Evolutionary conservation across 2,113 vertebrate genomes (phyloP).

Genomic region (Phalacrocorax brasilianus): DNA sequence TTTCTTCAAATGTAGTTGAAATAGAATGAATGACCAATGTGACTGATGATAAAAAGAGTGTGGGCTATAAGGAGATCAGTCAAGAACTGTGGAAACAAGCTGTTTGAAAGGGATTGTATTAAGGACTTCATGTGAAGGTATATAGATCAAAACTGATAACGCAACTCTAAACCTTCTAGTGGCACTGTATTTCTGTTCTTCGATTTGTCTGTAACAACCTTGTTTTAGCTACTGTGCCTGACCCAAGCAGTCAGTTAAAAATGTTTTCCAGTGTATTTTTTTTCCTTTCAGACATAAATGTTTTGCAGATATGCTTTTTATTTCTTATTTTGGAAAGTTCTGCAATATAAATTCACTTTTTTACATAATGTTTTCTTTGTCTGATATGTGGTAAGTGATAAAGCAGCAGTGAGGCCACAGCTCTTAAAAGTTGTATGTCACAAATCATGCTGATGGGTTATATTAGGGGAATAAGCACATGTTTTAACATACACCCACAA

Average conservation of each 20-base stretch:
- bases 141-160: not conserved
- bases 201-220: not conserved
- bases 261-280: not conserved
- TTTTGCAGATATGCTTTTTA: not conserved
- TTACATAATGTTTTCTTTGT: not conserved
- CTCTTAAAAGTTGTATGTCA: not conserved
- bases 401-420: not conserved
- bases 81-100: not conserved
- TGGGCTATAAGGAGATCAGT: not conserved
- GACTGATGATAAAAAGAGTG: not conserved
- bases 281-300: not conserved
- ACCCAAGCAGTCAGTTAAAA: not conserved
- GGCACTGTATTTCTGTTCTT: not conserved
- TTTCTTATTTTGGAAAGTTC: not conserved
- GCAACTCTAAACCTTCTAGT: not conserved
- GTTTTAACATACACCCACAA: not conserved
- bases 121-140: not conserved
- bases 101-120: not conserved
- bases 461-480: not conserved
- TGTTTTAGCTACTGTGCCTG: not conserved
- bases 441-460: not conserved
- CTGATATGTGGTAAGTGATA: not conserved
- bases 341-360: not conserved
- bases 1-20: not conserved
- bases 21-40: not conserved